Evolutionary conservation across 2,888 invertebrate species (phyloP).

Genomic region (Leucophenga maculata): DNA sequence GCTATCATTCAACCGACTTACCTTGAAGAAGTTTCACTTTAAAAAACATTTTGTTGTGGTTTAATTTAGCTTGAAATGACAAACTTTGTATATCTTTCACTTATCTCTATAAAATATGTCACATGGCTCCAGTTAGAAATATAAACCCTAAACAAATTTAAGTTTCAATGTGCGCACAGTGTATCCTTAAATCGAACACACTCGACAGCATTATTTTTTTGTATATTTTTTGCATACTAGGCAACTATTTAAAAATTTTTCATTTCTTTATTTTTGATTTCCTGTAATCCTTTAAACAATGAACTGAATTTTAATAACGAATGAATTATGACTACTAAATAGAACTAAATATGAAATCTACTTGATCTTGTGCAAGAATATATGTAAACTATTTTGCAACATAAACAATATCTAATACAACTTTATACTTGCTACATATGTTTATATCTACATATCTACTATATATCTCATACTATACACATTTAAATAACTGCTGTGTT

Average conservation of each 20-base stretch:
- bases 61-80: too few species aligned
- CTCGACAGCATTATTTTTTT: too few species aligned
- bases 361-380: neutral
- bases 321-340: constrained; percentile 7
- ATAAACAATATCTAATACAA: neutral
- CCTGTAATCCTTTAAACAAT: constrained; percentile 4
- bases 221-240: too few species aligned
- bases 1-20: too few species aligned
- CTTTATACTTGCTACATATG: constrained; percentile 5
- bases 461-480: constrained; percentile 15
- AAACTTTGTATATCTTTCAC: too few species aligned
- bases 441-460: neutral
- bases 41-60: too few species aligned
- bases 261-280: neutral
- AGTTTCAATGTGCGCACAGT: too few species aligned
- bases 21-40: too few species aligned
- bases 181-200: too few species aligned
- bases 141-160: too few species aligned
- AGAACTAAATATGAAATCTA: neutral
- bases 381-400: neutral
- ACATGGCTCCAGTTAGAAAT: too few species aligned
- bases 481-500: constrained; percentile 40
- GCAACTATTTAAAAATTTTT: neutral
- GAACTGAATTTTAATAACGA: neutral
- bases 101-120: too few species aligned